Evolutionary conservation across 30 jellyfish, hydroid and myxozoan species (phyloP).

Genomic region (Nemopilema nomurai): DNA sequence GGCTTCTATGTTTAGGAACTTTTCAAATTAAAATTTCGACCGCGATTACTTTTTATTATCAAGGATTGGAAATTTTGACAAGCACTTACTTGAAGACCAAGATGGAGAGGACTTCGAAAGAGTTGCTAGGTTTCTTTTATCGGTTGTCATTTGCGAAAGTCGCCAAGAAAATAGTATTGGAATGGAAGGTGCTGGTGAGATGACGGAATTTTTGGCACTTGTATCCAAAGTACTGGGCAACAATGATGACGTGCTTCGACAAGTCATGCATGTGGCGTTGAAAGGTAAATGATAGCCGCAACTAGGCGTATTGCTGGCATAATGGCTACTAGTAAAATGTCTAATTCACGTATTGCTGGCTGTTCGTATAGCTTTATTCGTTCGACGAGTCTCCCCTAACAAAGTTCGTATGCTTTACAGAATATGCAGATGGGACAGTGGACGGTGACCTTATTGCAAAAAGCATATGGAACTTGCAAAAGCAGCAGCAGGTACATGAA

Average conservation of each 20-base stretch:
- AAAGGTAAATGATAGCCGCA: not conserved
- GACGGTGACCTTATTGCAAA: slow-evolving; percentile 21
- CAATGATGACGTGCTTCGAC: not conserved
- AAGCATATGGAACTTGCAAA: slow-evolving; percentile 14
- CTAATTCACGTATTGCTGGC: too few species aligned
- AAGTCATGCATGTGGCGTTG: not conserved
- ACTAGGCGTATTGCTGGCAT: too few species aligned
- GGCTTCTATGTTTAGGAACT: too few species aligned
- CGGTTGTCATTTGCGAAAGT: not conserved
- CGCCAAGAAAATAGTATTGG: not conserved
- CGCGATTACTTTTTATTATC: too few species aligned
- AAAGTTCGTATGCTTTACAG: too few species aligned
- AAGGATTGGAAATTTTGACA: not conserved
- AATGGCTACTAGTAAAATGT: too few species aligned
- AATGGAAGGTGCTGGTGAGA: not conserved
- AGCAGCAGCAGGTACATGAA: not conserved
- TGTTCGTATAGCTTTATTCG: too few species aligned
- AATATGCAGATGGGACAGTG: not conserved
- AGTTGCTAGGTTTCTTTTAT: not conserved
- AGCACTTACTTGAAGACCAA: not conserved
- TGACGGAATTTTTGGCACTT: not conserved
- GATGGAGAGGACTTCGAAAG: not conserved
- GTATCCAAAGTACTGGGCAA: not conserved
- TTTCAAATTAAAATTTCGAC: too few species aligned
- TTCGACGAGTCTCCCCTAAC: too few species aligned